Evolutionary conservation across 2,888 invertebrate genomes (phyloP).

Genomic region (Mermis nigrescens): DNA sequence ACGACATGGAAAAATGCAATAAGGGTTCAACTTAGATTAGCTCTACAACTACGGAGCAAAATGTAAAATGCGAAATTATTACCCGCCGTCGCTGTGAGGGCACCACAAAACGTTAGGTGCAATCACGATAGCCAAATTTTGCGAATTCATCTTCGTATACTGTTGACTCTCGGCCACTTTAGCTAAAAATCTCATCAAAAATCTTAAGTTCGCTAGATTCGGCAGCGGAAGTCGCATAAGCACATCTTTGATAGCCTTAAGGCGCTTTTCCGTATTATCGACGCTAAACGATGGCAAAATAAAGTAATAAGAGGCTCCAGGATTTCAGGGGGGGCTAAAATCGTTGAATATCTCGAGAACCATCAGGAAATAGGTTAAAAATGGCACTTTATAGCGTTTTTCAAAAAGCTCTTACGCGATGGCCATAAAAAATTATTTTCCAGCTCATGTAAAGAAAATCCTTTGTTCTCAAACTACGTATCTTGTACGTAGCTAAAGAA

Average conservation of each 20-base stretch:
- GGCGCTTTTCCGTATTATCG: not conserved
- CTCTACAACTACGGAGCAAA: not conserved
- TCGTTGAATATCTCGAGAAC: no score
- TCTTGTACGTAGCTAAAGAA: no score
- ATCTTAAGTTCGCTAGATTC: conserved; percentile 31
- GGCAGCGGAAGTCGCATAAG: conserved; percentile 15
- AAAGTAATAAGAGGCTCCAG: no score
- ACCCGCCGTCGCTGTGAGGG: conserved; percentile 33
- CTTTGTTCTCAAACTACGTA: no score
- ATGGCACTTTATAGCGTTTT: no score
- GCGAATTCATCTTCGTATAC: conserved; percentile 55
- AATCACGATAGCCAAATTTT: conserved; percentile 85
- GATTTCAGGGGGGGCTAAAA: no score
- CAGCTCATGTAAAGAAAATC: no score
- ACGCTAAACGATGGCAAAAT: no score
- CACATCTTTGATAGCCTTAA: not conserved
- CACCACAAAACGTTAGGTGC: conserved; percentile 83
- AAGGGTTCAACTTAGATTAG: not conserved
- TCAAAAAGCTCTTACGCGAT: no score
- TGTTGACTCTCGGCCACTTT: conserved; percentile 47
- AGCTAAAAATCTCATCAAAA: conserved; percentile 70
- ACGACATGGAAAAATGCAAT: not conserved
- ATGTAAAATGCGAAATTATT: not conserved
- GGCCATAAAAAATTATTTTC: no score
- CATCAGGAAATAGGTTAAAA: no score